Percentiles rank a stretch among this genome's conserved stretches.
phyloP scores from a whole-genome alignment of 2,113 vertebrate species.

The Istiophorus platypterus region DNA sequence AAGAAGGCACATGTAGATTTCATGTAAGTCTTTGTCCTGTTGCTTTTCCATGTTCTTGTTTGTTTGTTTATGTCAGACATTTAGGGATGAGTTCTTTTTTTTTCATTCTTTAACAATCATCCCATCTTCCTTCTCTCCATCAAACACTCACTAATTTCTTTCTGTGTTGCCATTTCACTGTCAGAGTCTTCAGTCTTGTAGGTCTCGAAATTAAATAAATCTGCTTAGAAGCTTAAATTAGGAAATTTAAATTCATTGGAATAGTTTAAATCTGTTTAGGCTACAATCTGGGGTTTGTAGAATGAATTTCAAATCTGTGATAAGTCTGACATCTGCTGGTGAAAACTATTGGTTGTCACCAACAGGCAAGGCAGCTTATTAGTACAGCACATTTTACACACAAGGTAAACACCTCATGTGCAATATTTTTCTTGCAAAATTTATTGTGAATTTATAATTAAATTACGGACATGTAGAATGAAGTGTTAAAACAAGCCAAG shows the following conservation, averaged over 20 bases:
- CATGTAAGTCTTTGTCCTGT: background rate
- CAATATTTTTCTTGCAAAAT: too few species aligned
- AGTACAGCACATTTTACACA: too few species aligned
- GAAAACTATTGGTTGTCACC: too few species aligned
- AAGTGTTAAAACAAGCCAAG: too few species aligned
- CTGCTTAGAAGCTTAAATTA: background rate
- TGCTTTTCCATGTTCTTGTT: background rate
- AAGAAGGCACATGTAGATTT: background rate
- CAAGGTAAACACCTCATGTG: too few species aligned
- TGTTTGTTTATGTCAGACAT: conserved; percentile 1
- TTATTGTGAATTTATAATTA: too few species aligned
- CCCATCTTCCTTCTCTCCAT: conserved; percentile 13
- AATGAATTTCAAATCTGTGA: too few species aligned
- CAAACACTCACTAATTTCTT: background rate
- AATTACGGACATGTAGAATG: too few species aligned
- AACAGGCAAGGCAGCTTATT: too few species aligned
- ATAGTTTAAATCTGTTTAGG: background rate
- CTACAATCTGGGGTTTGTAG: background rate
- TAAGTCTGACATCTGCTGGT: too few species aligned
- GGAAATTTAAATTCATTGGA: background rate
- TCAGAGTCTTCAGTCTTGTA: background rate
- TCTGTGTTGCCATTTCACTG: background rate
- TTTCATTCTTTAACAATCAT: conserved; percentile 14
- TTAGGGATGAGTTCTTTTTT: background rate
- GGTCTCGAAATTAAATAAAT: background rate